Evolutionary conservation across 1,140 invertebrate genomes (phyloP), one percentile per base, ranked within the genome.

Genomic region (Drosophila saltans): DNA sequence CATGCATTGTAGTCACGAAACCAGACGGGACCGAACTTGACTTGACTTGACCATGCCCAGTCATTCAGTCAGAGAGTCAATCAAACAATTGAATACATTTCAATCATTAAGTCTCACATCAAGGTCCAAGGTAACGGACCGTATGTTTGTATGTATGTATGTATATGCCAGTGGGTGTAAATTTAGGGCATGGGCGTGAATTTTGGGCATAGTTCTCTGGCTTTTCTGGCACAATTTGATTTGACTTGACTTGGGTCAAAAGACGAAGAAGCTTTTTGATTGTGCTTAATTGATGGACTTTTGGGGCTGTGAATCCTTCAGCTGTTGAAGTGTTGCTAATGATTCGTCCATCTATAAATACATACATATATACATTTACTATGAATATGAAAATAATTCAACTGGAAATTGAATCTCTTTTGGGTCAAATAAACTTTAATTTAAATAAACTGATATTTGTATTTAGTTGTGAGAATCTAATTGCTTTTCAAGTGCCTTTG

Each of bases 11-110:
- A 62, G 80, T 67, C 52, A 60, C 41, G 43, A 78, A 78, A 11
- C 33, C 48, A 57, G 72, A 60, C 62, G 10, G 41, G 58, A 7
- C 57, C 41, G 8, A 58, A 52, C 66, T 52, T 60, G 21, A 52
- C 45, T 52, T 52, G 45, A 48, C 45, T 21, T 63, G 76, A 58
- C 65, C 75, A 66, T 48, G 40, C 36, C 61, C 39, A 69, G 56
- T 56, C 78, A 65, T 56, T 52, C 81, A 76, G 48, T 70, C 83
- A 81, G 59, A 64, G 61, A 73, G 73, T 89, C 71, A 80, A 89
- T 88, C 84, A 84, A 72, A 80, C 84, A 89, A 88, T 88, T 88
- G 84, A 88, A 88, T 89, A 89, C 84, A 81, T 84, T 81, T 88
- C 80, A 89, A 88, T 90, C 84, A 88, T 84, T 84, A 74, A 75